phyloP scores from a whole-genome alignment of 2,888 invertebrate species.

The Tachina grossa region DNA sequence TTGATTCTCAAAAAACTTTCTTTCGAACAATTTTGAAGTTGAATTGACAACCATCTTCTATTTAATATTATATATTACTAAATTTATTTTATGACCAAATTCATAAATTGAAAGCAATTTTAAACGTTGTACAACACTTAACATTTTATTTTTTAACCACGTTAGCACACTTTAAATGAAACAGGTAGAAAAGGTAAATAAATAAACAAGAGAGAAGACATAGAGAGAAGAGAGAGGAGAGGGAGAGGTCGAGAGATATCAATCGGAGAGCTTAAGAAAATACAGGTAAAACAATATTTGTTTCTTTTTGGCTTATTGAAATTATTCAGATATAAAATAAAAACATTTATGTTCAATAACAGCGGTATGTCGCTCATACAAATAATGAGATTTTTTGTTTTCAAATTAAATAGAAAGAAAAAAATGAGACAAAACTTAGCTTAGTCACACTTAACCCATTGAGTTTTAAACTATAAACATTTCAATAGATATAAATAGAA shows the following conservation, averaged over 20 bases:
- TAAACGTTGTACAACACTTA: slow-evolving; percentile 46
- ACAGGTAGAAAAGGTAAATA: slow-evolving; percentile 29
- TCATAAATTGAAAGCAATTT: background rate
- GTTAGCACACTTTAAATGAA: slow-evolving; percentile 38
- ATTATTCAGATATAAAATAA: slow-evolving; percentile 1
- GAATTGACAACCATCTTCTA: no score
- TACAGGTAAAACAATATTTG: slow-evolving; percentile 58
- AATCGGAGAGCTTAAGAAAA: slow-evolving; percentile 15
- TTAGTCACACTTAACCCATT: slow-evolving; percentile 62
- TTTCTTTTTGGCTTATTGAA: slow-evolving; percentile 63
- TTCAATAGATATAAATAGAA: background rate
- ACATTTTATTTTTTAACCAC: background rate
- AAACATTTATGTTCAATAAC: slow-evolving; percentile 15
- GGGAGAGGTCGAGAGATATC: background rate
- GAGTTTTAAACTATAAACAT: background rate
- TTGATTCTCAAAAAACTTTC: no score
- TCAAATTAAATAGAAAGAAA: slow-evolving; percentile 28
- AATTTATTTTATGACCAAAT: background rate
- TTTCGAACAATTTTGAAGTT: no score
- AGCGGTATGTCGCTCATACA: slow-evolving; percentile 7
- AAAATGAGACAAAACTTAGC: slow-evolving; percentile 53
- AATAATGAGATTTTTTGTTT: slow-evolving; percentile 37
- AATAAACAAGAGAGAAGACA: background rate
- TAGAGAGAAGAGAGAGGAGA: background rate
- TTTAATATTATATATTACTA: background rate